phyloP scores from a whole-genome alignment of 2,113 vertebrate genomes.

The Heloderma charlesbogerti region DNA sequence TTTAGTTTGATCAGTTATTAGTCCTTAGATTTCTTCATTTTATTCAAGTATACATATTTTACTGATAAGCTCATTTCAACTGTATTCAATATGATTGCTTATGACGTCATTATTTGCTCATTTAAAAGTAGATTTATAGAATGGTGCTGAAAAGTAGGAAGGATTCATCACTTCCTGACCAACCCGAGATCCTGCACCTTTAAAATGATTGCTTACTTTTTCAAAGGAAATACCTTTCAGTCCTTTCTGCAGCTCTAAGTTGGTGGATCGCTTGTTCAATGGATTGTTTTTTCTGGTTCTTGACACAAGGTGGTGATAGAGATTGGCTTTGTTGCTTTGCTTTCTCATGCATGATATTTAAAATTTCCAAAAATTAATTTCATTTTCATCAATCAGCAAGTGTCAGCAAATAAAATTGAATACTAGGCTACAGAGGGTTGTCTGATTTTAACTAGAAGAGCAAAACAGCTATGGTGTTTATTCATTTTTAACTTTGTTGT shows the following conservation, averaged over 20 bases:
- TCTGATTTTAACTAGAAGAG: background rate
- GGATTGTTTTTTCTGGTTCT: background rate
- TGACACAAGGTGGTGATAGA: background rate
- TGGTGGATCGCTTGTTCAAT: background rate
- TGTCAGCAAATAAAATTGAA: too few species aligned
- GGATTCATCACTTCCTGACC: too few species aligned
- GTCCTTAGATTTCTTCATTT: too few species aligned
- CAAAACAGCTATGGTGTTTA: background rate
- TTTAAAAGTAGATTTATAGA: too few species aligned
- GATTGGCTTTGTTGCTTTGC: background rate
- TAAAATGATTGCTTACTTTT: background rate
- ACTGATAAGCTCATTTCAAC: too few species aligned
- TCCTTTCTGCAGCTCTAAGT: background rate
- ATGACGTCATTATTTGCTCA: too few species aligned
- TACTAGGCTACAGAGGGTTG: too few species aligned
- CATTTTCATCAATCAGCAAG: background rate
- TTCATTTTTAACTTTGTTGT: background rate
- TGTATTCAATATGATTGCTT: too few species aligned
- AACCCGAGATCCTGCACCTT: background rate
- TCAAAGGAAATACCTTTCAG: background rate
- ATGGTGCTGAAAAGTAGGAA: too few species aligned
- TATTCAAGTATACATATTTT: too few species aligned
- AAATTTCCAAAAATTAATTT: background rate
- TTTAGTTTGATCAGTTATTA: too few species aligned
- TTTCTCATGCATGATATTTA: background rate